Conservation (phyloP, 2,113 vertebrate genomes). For the Syrmaticus mikado region DNA sequence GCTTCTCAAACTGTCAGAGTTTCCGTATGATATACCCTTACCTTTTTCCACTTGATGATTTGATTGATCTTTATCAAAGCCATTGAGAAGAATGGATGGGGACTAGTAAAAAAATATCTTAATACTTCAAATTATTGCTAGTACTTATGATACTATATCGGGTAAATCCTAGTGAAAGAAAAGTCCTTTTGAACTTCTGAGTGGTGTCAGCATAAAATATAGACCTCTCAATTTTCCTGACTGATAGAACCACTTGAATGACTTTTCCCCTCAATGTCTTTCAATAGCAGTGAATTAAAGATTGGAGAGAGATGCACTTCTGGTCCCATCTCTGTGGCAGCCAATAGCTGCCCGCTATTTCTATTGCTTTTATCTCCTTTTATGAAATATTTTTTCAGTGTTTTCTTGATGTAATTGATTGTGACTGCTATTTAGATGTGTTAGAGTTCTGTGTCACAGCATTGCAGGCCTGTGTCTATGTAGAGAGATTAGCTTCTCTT, state of each 20-base stretch:
- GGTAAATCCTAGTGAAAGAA: neutral
- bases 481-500: neutral
- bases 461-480: rapidly evolving
- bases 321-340: neutral
- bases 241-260: neutral
- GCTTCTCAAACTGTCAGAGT: neutral
- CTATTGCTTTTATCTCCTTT: neutral
- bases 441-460: neutral
- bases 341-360: neutral
- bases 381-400: neutral
- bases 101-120: neutral
- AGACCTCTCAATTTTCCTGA: neutral
- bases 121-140: neutral
- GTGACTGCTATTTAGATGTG: neutral
- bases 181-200: rapidly evolving
- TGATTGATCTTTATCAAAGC: neutral
- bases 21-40: neutral
- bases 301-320: rapidly evolving
- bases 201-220: neutral
- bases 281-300: neutral
- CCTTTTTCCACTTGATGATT: neutral
- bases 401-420: neutral
- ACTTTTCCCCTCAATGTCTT: neutral
- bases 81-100: neutral
- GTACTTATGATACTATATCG: neutral